phyloP scores from a whole-genome alignment of 2,888 invertebrate species.

The Corythucha ciliata region DNA sequence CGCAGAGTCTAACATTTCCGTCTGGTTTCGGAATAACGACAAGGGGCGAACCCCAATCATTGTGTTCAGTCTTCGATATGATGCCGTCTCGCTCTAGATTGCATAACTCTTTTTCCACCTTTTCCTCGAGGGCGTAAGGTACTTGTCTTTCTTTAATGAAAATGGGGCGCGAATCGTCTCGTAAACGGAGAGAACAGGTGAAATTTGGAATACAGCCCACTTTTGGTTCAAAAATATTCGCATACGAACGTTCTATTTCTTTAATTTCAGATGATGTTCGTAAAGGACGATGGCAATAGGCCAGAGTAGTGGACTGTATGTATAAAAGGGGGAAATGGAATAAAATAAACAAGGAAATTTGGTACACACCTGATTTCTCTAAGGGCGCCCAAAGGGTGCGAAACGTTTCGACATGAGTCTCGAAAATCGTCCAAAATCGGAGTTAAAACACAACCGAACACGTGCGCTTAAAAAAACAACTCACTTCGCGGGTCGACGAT shows the following conservation, averaged over 20 bases:
- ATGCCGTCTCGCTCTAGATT: constrained; percentile 21
- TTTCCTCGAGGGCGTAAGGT: constrained; percentile 22
- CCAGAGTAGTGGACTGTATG: too few relatives aligned
- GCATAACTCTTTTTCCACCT: constrained; percentile 23
- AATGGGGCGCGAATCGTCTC: not conserved
- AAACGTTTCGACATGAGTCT: too few relatives aligned
- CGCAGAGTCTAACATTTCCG: constrained; percentile 30
- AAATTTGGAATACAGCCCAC: not conserved
- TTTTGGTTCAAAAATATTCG: not conserved
- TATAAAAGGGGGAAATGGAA: too few relatives aligned
- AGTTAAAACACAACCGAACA: too few relatives aligned
- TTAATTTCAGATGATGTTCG: too few relatives aligned
- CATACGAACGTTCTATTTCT: constrained; percentile 2
- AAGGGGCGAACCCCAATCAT: constrained; percentile 24
- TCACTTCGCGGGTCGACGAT: too few relatives aligned
- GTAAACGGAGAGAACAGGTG: constrained; percentile 2
- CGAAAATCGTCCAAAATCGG: too few relatives aligned
- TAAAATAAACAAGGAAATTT: too few relatives aligned
- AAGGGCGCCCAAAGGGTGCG: too few relatives aligned
- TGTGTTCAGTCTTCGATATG: constrained; percentile 8
- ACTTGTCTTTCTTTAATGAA: constrained; percentile 3
- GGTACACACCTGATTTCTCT: too few relatives aligned
- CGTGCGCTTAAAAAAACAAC: too few relatives aligned
- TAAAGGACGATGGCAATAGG: too few relatives aligned
- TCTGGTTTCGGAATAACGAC: constrained; percentile 4